Conservation (phyloP, 37 sponge, comb jelly and placozoan genomes). For the Petrosia ficiformis region DNA sequence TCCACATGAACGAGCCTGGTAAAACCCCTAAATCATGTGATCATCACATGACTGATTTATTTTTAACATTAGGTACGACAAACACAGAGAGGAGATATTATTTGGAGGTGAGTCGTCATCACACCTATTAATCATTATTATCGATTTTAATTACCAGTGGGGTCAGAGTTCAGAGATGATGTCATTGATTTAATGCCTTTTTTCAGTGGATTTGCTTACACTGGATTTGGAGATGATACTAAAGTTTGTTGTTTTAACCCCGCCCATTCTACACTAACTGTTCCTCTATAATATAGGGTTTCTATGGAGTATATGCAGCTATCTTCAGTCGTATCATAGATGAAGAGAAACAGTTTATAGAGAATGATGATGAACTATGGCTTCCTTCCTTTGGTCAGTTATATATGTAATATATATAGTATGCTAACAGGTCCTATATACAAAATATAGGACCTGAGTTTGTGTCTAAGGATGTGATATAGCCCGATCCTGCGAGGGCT, state of each 20-base stretch:
- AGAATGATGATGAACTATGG: constrained; percentile 19
- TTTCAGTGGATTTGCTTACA: constrained; percentile 78
- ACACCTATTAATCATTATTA: background rate
- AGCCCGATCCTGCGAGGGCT: too few relatives aligned
- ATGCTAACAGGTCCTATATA: too few relatives aligned
- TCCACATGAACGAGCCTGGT: constrained; percentile 98
- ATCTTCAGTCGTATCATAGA: constrained; percentile 68
- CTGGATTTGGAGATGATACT: constrained; percentile 81
- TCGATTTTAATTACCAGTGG: constrained; percentile 48
- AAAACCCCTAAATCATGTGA: background rate
- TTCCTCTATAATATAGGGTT: constrained; percentile 51
- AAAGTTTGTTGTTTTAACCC: constrained; percentile 42
- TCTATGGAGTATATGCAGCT: constrained; percentile 76
- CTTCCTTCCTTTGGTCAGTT: constrained; percentile 58
- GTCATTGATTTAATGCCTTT: constrained; percentile 86
- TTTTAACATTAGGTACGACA: constrained; percentile 78
- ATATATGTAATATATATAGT: background rate
- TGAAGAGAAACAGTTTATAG: constrained; percentile 72
- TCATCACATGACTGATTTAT: background rate
- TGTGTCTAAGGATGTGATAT: too few relatives aligned
- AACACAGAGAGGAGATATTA: constrained; percentile 90
- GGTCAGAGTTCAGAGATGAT: constrained; percentile 84
- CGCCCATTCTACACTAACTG: background rate
- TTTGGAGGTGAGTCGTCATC: constrained; percentile 73
- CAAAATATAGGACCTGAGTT: too few relatives aligned